Percentiles rank a stretch among this genome's conserved stretches.
Evolutionary conservation across 2,113 vertebrate genomes (phyloP).

Genomic region (Ploceus nigricollis): DNA sequence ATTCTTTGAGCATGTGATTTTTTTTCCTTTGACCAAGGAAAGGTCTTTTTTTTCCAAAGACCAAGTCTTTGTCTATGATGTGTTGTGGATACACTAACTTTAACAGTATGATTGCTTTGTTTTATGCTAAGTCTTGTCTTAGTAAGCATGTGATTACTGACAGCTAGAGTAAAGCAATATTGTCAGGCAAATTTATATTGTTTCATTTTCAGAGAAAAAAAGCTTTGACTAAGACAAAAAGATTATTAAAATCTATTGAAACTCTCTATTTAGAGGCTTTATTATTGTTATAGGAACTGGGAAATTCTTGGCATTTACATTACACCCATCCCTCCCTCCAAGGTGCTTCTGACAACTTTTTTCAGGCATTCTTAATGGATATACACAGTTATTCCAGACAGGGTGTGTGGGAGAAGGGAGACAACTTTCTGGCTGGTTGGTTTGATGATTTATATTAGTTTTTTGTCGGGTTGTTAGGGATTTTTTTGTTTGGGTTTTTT

Average conservation of each 20-base stretch:
- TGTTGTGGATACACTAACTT: not conserved
- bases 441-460: not conserved
- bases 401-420: rapidly evolving
- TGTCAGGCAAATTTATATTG: not conserved
- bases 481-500: too few species aligned
- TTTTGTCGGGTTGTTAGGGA: not conserved
- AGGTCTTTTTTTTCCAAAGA: too few species aligned
- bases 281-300: not conserved
- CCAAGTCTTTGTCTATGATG: not conserved
- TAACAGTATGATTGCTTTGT: not conserved
- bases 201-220: not conserved
- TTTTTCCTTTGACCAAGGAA: not conserved
- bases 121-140: not conserved
- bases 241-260: not conserved
- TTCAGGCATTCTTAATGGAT: not conserved
- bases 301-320: not conserved
- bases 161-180: not conserved
- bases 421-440: not conserved
- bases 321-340: not conserved
- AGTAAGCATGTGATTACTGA: not conserved
- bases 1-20: not conserved
- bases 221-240: not conserved
- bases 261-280: not conserved
- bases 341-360: not conserved
- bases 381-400: not conserved